Base-by-base conservation (phyloP, 2,797 vertebrate species). In the Hozukius guyotensis region DNA sequence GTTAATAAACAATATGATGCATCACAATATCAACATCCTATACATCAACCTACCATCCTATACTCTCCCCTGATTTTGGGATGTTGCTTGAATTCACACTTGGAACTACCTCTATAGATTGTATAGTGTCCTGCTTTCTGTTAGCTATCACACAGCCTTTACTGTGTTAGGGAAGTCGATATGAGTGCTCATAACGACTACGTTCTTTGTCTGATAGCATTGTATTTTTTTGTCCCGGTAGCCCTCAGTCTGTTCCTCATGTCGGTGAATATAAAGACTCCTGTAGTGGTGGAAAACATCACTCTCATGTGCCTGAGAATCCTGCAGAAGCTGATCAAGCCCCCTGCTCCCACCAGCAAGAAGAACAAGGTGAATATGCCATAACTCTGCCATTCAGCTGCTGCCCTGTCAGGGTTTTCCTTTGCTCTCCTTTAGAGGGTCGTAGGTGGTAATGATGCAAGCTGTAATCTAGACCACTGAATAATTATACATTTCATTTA, bases 251-350 rank as follows among this genome's bases (percentile, higher is more conserved):
- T 99, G 77, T 99, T 99, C 92, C 96, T 99, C 82, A 98, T 99
- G 98, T 98, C 99, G 0, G 99, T 99, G 90, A 99, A 99, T 89
- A 98, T 99, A 82, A 99, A 99, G 94, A 99, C 98, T 0, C 99
- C 99, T 0, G 98, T 99, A 36, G 99, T 99, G 34, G 98, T 99
- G 77, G 98, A 99, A 85, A 99, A 99, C 93, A 99, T 99, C 87
- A 99, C 99, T 20, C 96, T 99, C 66, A 99, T 99, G 98, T 99
- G 99, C 91, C 95, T 99, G 91, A 96, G 98, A 91, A 99, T 99
- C 90, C 95, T 99, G 11, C 98, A 99, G 90, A 99, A 99, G 89
- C 96, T 99, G 76, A 99, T 99, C 87, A 99, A 98, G 84, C 99
- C 99, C 1, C 98, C 98, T 59, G 96, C 97, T 42, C 97, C 98